These are phyloP conservation scores for Popillia japonica DNA, from an alignment of 1,140 invertebrate species.

Conservation along the genomic window DNA sequence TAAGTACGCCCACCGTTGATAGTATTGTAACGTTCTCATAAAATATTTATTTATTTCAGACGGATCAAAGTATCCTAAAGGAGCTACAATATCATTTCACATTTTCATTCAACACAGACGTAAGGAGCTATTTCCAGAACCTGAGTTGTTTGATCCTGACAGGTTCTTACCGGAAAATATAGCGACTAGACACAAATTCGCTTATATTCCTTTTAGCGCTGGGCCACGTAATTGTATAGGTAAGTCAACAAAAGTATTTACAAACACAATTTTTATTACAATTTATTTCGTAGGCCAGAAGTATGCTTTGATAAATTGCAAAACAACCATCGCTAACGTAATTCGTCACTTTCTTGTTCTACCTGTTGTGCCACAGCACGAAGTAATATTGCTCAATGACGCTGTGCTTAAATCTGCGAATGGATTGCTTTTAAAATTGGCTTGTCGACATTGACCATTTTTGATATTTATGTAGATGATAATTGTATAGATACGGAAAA, in stretches of 20 bases:
- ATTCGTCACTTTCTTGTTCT: not conserved
- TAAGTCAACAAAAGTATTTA: not conserved
- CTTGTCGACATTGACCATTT: not conserved
- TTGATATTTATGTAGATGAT: not conserved
- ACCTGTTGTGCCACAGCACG: not conserved
- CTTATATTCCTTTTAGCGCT: constrained; percentile 37
- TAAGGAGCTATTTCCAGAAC: constrained; percentile 10
- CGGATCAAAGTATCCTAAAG: constrained; percentile 6
- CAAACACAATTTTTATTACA: not conserved
- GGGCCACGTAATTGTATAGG: constrained; percentile 38
- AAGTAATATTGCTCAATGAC: not conserved
- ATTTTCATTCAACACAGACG: constrained; percentile 16
- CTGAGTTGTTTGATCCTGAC: constrained; percentile 31
- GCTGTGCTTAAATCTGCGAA: constrained; percentile 27
- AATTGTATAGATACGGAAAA: no score
- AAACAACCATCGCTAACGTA: constrained; percentile 25
- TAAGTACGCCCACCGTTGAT: not conserved
- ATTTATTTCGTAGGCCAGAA: constrained; percentile 30
- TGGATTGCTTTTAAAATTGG: constrained; percentile 5
- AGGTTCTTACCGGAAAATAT: constrained; percentile 36
- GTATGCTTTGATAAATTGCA: constrained; percentile 27
- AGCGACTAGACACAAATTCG: constrained; percentile 7
- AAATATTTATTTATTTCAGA: constrained; percentile 11
- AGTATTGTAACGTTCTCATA: not conserved
- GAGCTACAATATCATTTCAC: constrained; percentile 36